phyloP scores from a whole-genome alignment of 1,140 invertebrate species.

The Latrodectus geometricus region DNA sequence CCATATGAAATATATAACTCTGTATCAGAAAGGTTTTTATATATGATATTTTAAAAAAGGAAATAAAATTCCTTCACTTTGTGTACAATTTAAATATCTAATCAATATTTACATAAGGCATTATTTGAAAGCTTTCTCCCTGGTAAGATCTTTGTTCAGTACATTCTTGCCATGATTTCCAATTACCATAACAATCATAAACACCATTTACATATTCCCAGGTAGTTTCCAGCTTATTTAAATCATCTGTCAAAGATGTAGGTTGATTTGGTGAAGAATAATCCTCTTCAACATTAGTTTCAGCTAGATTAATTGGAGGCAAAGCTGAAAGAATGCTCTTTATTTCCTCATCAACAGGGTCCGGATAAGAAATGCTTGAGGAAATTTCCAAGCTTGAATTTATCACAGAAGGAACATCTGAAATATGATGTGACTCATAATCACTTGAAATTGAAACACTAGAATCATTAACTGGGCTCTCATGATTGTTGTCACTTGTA shows the following conservation, averaged over 20 bases:
- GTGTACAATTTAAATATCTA: conserved; percentile 67
- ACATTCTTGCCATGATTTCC: conserved; percentile 87
- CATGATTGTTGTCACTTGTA: conserved; percentile 33
- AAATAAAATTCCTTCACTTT: conserved; percentile 25
- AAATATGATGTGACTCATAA: conserved; percentile 35
- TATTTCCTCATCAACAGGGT: conserved; percentile 68
- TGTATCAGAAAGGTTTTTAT: conserved; percentile 37
- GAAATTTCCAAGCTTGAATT: conserved; percentile 24
- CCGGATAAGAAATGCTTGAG: conserved; percentile 26
- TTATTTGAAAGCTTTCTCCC: conserved; percentile 82
- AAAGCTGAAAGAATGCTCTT: conserved; percentile 75
- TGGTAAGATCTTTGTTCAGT: conserved; percentile 77
- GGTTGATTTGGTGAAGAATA: conserved; percentile 68
- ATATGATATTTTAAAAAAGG: conserved; percentile 30
- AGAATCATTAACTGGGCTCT: conserved; percentile 54
- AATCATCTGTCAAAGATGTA: conserved; percentile 66
- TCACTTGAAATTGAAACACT: conserved; percentile 28
- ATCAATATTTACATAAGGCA: conserved; percentile 94
- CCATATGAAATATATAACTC: conserved; percentile 26
- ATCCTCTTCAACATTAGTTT: conserved; percentile 70
- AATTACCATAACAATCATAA: conserved; percentile 73
- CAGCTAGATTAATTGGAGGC: conserved; percentile 75
- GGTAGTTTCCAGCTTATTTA: conserved; percentile 66
- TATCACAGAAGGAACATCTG: conserved; percentile 55
- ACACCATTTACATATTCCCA: conserved; percentile 76